Conservation (phyloP, 1,140 invertebrate species). For the Limonius californicus region DNA sequence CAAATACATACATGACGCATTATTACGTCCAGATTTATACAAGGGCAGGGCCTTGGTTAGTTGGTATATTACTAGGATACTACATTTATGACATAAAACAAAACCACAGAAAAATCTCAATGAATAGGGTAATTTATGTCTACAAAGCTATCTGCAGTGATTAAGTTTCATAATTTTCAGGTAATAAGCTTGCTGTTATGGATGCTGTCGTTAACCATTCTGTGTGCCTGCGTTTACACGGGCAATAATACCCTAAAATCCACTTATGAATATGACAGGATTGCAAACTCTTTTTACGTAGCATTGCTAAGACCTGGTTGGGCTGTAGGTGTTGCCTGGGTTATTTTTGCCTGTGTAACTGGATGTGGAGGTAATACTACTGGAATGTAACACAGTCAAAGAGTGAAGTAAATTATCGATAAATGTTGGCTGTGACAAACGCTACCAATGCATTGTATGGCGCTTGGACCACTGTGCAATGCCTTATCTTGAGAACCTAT, state of each 20-base stretch:
- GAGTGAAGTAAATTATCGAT: too few species aligned
- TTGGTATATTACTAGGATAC: not conserved
- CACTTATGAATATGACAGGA: constrained; percentile 36
- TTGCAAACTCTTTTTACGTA: constrained; percentile 56
- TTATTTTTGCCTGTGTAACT: constrained; percentile 63
- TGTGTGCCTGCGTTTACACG: constrained; percentile 31
- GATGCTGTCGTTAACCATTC: constrained; percentile 17
- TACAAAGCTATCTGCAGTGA: too few species aligned
- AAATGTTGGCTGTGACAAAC: too few species aligned
- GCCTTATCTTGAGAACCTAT: too few species aligned
- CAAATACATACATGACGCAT: too few species aligned
- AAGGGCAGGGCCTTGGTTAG: not conserved
- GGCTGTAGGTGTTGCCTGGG: constrained; percentile 59
- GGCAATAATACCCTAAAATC: constrained; percentile 26
- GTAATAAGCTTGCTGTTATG: constrained; percentile 25
- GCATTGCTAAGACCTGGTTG: constrained; percentile 59
- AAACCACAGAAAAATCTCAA: too few species aligned
- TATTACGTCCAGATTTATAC: too few species aligned
- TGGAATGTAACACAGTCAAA: too few species aligned
- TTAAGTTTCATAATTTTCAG: too few species aligned
- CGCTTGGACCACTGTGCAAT: too few species aligned
- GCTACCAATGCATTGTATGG: too few species aligned
- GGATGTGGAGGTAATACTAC: constrained; percentile 63
- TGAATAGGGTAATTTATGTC: too few species aligned
- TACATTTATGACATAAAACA: not conserved